Base-by-base conservation (phyloP, 2,113 vertebrate species). In the Brachyistius frenatus region DNA sequence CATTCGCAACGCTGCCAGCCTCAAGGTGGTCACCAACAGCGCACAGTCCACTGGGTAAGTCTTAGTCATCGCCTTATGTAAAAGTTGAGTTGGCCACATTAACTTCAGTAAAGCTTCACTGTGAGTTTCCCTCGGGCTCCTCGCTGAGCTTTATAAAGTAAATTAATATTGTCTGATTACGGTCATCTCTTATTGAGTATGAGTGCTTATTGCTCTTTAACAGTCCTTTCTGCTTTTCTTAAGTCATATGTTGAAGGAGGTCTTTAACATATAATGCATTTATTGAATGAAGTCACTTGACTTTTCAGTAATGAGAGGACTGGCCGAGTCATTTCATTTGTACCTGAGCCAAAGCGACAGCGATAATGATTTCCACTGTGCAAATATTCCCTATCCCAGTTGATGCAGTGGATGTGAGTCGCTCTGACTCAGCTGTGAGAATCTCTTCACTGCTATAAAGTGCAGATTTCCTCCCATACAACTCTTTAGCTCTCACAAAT, bases 1-100 rank as follows among this genome's bases (percentile, higher is more conserved):
- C 1, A 99, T 99, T 91, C 97, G 98, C 63, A 99, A 99, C 0
- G 98, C 98, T 1, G 98, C 98, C 93, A 99, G 98, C 92, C 95
- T 99, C 76, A 99, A 99, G 88, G 96, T 99, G 92, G 97, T 98
- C 14, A 96, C 98, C 90, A 98, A 94, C 44, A 96, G 94, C 36
- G 94, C 97, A 75, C 97, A 99, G 83, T 97, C 97, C 71, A 96
- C 97, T 54, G 97, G 98, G 98, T 99, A 93, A 95, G 97, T 49
- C 63, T 33, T 5, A 66, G 5, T 33, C 32, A 52, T 30, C 15
- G 31, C 14, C 1, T 47, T 23, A 62, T 31, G 30, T 53, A 15
- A 53, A 70, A 70, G 62, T 8, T 61, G 37, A 10, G 23, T 41
- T n/a, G 15, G 23, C 47, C 53, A 66, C 16, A 32, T 70, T 50